Percentiles rank a stretch among this genome's conserved stretches.
Conservation (phyloP, 2,113 vertebrate species). For the Peromyscus californicus region DNA sequence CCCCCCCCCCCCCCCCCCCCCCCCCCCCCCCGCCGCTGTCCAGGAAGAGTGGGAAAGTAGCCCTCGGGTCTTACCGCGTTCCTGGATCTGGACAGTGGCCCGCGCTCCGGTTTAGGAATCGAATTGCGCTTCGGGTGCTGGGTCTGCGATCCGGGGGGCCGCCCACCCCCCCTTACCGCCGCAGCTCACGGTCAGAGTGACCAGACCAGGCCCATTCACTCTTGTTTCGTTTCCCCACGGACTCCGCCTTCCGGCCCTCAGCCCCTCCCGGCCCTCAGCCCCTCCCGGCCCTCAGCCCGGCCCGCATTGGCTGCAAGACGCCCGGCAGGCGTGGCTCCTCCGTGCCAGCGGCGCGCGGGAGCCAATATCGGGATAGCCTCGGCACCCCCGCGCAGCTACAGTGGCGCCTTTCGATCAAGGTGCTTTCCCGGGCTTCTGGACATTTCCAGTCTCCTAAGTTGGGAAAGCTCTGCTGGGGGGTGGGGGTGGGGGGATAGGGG, state of each 20-base stretch:
- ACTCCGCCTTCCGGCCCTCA: conserved; percentile 47
- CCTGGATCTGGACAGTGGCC: background rate
- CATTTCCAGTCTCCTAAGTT: accelerated
- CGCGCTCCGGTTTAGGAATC: background rate
- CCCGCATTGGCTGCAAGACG: background rate
- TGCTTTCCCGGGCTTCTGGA: too few species aligned
- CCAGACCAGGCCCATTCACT: accelerated
- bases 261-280: too few species aligned
- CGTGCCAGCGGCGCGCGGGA: background rate
- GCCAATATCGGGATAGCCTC: accelerated
- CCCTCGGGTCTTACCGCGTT: background rate
- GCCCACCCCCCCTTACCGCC: too few species aligned
- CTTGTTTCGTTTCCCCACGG: conserved; percentile 73
- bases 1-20: background rate
- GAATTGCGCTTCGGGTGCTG: background rate
- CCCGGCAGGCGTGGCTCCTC: accelerated
- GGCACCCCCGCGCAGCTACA: accelerated
- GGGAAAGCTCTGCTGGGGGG: accelerated
- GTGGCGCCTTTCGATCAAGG: accelerated
- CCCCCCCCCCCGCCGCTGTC: too few species aligned
- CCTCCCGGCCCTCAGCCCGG: accelerated
- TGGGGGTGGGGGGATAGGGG: too few species aligned
- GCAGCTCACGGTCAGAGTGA: accelerated
- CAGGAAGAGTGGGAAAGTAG: background rate
- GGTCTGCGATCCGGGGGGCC: too few species aligned